These are phyloP conservation scores for Chamaedrilus cognettii DNA, from an alignment of 2,888 invertebrate species.

Conservation along the genomic window DNA sequence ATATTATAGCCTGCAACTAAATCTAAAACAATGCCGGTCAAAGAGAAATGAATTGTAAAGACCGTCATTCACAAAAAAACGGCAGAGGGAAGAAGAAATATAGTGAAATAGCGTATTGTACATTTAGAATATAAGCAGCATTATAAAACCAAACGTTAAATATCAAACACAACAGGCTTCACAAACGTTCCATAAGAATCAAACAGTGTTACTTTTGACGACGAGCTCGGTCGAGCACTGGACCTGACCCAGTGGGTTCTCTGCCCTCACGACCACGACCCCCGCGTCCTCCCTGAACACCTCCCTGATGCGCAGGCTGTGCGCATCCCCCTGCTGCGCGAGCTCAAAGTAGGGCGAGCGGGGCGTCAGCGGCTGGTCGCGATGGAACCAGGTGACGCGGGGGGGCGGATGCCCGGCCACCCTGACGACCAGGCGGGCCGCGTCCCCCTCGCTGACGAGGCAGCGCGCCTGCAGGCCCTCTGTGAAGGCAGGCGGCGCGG, in stretches of 20 bases:
- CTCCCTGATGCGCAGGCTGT: conserved; percentile 72
- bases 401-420: conserved; percentile 54
- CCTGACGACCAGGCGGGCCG: conserved; percentile 51
- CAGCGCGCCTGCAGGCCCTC: not conserved
- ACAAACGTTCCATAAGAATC: not conserved
- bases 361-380: conserved; percentile 58
- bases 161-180: too few species aligned
- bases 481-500: not conserved
- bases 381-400: conserved; percentile 55
- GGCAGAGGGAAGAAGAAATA: too few species aligned
- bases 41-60: not conserved
- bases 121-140: too few species aligned
- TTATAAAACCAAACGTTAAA: too few species aligned
- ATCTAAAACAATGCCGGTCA: too few species aligned
- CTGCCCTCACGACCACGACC: conserved; percentile 55
- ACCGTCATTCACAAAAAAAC: not conserved
- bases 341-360: conserved; percentile 54
- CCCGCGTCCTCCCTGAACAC: conserved; percentile 60
- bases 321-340: conserved; percentile 65
- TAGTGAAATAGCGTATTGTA: too few species aligned
- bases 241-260: conserved; percentile 62
- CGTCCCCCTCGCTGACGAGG: conserved; percentile 46
- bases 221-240: conserved; percentile 78
- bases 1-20: too few species aligned
- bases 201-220: conserved; percentile 60